Conservation (phyloP, 1,140 invertebrate genomes). For the Drosophila bifasciata region DNA sequence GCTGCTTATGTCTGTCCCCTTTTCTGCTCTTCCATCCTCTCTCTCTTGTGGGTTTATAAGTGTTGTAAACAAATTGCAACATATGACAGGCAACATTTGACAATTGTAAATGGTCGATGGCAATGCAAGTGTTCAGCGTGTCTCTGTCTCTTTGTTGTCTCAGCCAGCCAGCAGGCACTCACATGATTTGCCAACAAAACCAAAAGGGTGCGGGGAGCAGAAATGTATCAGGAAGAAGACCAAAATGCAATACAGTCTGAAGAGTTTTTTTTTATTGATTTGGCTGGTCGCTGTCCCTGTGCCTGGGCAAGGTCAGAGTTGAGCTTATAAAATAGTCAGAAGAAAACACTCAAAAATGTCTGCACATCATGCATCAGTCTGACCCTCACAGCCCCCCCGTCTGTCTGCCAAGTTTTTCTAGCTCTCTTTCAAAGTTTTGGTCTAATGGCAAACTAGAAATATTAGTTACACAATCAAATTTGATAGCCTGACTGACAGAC, state of each 20-base stretch:
- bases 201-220: too few species aligned
- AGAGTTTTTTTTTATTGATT: slow-evolving; percentile 34
- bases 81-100: slow-evolving; percentile 78
- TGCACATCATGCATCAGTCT: slow-evolving; percentile 59
- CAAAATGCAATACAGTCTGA: too few species aligned
- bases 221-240: too few species aligned
- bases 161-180: neutral
- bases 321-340: slow-evolving; percentile 33
- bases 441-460: slow-evolving; percentile 76
- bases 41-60: slow-evolving; percentile 18
- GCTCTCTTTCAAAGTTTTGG: neutral
- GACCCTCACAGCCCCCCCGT: slow-evolving; percentile 9
- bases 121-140: slow-evolving; percentile 47
- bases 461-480: slow-evolving; percentile 71
- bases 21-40: slow-evolving; percentile 1
- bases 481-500: slow-evolving; percentile 76
- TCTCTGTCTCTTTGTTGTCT: slow-evolving; percentile 44
- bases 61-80: slow-evolving; percentile 82
- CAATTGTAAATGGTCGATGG: slow-evolving; percentile 76
- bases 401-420: slow-evolving; percentile 66
- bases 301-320: slow-evolving; percentile 39
- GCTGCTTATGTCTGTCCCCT: neutral
- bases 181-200: slow-evolving; percentile 23
- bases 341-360: slow-evolving; percentile 38
- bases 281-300: neutral